These are phyloP conservation scores for Halcyon smyrnensis DNA, from an alignment of 2,797 vertebrate genomes.

Conservation along the genomic window DNA sequence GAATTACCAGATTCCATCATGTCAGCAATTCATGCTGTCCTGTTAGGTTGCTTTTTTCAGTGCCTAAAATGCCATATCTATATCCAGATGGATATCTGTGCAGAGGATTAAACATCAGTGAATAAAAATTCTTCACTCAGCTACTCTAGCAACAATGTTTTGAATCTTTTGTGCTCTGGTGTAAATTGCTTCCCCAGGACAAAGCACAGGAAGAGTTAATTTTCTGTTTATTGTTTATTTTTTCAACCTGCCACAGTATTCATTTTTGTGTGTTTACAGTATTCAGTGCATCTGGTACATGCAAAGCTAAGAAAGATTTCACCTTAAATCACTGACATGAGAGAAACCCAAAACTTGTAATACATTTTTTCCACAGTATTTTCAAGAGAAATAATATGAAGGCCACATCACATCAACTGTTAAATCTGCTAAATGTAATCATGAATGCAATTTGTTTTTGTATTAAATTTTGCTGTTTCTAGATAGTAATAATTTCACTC, in stretches of 20 bases:
- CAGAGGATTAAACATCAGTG: neutral
- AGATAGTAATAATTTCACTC: neutral
- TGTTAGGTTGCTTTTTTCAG: neutral
- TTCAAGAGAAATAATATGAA: neutral
- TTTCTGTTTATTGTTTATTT: neutral
- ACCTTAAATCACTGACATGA: neutral
- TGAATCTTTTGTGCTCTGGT: neutral
- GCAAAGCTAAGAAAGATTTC: neutral
- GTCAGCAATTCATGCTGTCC: neutral
- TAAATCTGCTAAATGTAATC: neutral
- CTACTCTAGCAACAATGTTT: neutral
- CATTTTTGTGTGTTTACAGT: neutral
- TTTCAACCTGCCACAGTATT: neutral
- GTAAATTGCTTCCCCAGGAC: neutral
- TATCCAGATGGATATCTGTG: neutral
- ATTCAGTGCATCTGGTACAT: neutral
- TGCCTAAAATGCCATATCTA: too few relatives aligned
- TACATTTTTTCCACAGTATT: neutral
- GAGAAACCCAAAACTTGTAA: neutral
- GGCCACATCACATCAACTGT: accelerated
- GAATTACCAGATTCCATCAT: neutral
- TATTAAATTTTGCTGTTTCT: neutral
- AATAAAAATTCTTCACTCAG: neutral
- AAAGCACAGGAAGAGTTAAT: neutral
- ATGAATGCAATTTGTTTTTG: accelerated